These are phyloP conservation scores for Drosophila suzukii DNA, from an alignment of 1,140 invertebrate species.

Conservation along the genomic window DNA sequence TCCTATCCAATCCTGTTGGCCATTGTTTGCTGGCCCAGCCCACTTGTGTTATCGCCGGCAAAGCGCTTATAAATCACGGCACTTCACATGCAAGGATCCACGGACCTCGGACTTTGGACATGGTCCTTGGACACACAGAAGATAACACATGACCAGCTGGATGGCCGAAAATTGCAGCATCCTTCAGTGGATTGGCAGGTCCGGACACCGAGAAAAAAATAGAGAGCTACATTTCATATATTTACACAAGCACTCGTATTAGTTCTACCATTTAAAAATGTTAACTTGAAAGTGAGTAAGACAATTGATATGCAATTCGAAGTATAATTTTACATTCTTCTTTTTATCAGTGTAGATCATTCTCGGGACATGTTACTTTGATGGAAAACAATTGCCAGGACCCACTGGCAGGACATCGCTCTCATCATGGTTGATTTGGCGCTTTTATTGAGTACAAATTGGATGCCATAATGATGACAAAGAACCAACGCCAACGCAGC, in stretches of 20 bases:
- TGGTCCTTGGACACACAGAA: slow-evolving; percentile 34
- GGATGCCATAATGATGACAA: slow-evolving; percentile 57
- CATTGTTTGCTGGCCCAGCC: slow-evolving; percentile 42
- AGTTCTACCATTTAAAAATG: too few species aligned
- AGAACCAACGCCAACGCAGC: slow-evolving; percentile 13
- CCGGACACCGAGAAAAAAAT: neutral
- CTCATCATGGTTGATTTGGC: slow-evolving; percentile 43
- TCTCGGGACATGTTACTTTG: slow-evolving; percentile 21
- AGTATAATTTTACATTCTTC: too few species aligned
- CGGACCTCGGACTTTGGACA: neutral
- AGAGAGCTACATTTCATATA: too few species aligned
- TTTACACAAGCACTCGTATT: too few species aligned
- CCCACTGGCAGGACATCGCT: slow-evolving; percentile 18
- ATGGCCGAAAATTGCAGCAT: slow-evolving; percentile 54
- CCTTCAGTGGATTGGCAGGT: slow-evolving; percentile 25
- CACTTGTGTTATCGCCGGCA: slow-evolving; percentile 71
- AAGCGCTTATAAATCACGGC: slow-evolving; percentile 77
- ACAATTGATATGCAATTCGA: too few species aligned
- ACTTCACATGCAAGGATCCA: slow-evolving; percentile 61
- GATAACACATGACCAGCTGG: slow-evolving; percentile 50
- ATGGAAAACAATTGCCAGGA: slow-evolving; percentile 45
- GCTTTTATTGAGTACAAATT: slow-evolving; percentile 59
- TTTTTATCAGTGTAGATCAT: neutral
- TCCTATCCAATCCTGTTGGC: slow-evolving; percentile 5
- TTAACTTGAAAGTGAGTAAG: too few species aligned